phyloP scores from a whole-genome alignment of 2,888 invertebrate genomes.

The Bimastos eiseni region DNA sequence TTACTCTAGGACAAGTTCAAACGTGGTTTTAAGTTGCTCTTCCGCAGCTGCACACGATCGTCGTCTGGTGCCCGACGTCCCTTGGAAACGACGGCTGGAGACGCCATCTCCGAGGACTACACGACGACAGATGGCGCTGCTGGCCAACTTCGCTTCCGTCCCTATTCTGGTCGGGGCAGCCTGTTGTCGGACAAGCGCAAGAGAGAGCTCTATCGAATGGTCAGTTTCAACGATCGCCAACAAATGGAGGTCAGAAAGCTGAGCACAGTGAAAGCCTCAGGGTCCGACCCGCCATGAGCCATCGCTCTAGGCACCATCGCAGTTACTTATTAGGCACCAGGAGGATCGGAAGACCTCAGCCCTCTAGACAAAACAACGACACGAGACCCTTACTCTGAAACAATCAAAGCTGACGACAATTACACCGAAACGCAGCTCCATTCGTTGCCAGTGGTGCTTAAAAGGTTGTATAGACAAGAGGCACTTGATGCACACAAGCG shows the following conservation, averaged over 20 bases:
- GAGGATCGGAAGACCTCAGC: neutral
- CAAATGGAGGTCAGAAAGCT: neutral
- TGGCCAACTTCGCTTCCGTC: neutral
- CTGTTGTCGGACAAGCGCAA: neutral
- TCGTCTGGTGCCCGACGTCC: conserved; percentile 1
- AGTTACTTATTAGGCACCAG: neutral
- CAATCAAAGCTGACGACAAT: neutral
- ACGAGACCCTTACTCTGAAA: neutral
- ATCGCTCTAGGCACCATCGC: no score
- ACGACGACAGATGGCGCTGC: conserved; percentile 1
- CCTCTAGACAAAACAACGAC: no score
- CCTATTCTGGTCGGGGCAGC: neutral
- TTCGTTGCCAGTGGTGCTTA: neutral
- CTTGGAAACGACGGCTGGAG: neutral
- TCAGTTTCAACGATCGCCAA: conserved; percentile 15
- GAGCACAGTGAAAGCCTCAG: neutral
- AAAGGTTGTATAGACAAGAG: neutral
- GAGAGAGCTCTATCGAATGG: conserved; percentile 10
- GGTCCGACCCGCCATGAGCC: neutral
- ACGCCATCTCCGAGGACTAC: conserved; percentile 22
- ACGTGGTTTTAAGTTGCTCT: conserved; percentile 8
- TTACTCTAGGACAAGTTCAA: neutral
- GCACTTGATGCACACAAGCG: neutral
- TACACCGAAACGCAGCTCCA: neutral
- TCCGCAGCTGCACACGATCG: neutral